Evolutionary conservation across 2,113 vertebrate genomes (phyloP).

Genomic region (Perca flavescens): DNA sequence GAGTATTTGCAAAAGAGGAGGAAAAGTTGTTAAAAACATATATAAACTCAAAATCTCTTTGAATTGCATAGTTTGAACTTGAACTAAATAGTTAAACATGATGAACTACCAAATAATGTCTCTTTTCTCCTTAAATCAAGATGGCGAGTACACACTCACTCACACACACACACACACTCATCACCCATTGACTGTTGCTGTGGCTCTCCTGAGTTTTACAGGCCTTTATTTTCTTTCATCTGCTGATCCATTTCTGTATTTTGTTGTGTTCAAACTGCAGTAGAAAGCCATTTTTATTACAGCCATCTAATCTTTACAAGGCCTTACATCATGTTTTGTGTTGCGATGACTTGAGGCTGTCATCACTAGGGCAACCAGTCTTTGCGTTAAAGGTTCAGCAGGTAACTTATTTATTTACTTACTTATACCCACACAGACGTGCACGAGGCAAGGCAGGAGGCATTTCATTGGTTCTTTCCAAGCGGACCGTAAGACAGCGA

Average conservation of each 20-base stretch:
- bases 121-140: background rate
- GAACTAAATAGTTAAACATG: background rate
- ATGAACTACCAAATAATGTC: background rate
- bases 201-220: background rate
- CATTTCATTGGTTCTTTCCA: no score
- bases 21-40: no score
- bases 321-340: background rate
- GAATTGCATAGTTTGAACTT: background rate
- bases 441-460: no score
- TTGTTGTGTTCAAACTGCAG: background rate
- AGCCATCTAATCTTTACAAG: background rate
- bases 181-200: constrained; percentile 41
- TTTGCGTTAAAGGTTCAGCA: background rate
- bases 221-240: background rate
- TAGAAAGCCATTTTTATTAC: background rate
- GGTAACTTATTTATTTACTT: no score
- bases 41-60: background rate
- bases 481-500: no score
- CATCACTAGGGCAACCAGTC: background rate
- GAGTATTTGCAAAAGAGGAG: no score
- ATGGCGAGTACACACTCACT: background rate
- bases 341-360: background rate
- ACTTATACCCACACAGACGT: no score
- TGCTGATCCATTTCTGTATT: background rate
- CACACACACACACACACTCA: constrained; percentile 5